These are phyloP conservation scores for Microdon myrmicae DNA, from an alignment of 2,888 invertebrate species.

Conservation along the genomic window DNA sequence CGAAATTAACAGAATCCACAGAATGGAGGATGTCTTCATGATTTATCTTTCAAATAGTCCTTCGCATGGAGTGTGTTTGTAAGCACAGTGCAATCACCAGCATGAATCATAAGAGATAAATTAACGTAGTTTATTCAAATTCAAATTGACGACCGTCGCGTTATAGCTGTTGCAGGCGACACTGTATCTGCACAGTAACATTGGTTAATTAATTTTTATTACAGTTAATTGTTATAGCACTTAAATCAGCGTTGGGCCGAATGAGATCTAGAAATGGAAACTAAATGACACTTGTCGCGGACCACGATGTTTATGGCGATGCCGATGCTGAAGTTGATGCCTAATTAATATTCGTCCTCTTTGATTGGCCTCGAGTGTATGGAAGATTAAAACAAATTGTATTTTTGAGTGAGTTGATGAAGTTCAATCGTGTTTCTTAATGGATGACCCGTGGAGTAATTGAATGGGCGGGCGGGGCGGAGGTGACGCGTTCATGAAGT, in stretches of 20 bases:
- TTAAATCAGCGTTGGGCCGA: conserved; percentile 47
- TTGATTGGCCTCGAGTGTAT: neutral
- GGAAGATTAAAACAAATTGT: conserved; percentile 1
- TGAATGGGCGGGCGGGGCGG: no score
- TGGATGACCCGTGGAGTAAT: no score
- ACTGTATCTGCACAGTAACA: conserved; percentile 31
- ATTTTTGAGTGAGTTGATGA: conserved; percentile 7
- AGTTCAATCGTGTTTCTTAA: conserved; percentile 2
- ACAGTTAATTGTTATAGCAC: conserved; percentile 50
- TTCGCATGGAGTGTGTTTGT: no score
- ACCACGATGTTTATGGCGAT: no score
- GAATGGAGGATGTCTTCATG: conserved; percentile 40
- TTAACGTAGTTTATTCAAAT: conserved; percentile 32
- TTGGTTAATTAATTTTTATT: conserved; percentile 51
- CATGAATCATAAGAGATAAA: conserved; percentile 29
- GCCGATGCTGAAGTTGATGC: no score
- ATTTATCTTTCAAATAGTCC: conserved; percentile 5
- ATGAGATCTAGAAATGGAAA: conserved; percentile 7
- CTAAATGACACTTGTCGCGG: conserved; percentile 1
- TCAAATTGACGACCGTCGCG: conserved; percentile 23
- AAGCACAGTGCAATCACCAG: no score
- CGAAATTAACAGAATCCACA: conserved; percentile 28
- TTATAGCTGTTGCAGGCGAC: neutral
- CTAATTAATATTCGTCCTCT: conserved; percentile 33
- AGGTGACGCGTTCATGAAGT: no score